phyloP scores from a whole-genome alignment of 2,888 invertebrate species.

The Plagodis pulveraria region DNA sequence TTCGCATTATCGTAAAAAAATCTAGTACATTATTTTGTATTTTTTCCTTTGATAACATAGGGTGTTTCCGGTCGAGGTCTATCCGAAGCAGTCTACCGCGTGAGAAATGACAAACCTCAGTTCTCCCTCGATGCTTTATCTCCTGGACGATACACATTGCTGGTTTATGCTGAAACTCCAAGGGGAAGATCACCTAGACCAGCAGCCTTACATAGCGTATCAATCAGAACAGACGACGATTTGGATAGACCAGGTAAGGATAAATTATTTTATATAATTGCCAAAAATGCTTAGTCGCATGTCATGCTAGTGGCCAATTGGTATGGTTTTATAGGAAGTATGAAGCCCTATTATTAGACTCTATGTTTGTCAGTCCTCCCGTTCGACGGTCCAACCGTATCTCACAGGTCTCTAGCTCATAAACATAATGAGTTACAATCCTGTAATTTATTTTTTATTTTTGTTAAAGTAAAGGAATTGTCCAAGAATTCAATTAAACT shows the following conservation, averaged over 20 bases:
- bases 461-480: no score
- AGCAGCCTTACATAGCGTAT: constrained; percentile 88
- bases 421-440: no score
- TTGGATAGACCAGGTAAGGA: constrained; percentile 70
- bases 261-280: no score
- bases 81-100: constrained; percentile 85
- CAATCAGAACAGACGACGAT: constrained; percentile 66
- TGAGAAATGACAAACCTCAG: constrained; percentile 87
- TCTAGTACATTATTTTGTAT: not conserved
- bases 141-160: constrained; percentile 91
- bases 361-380: no score
- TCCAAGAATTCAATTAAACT: no score
- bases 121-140: constrained; percentile 90
- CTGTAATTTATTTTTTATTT: no score
- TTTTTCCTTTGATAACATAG: constrained; percentile 43
- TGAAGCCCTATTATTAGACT: no score
- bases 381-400: no score
- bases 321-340: no score
- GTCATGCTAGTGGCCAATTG: no score
- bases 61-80: constrained; percentile 79
- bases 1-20: not conserved
- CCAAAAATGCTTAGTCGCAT: no score
- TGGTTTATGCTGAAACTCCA: constrained; percentile 93
- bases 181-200: constrained; percentile 90
- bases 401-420: no score